Evolutionary conservation across 2,888 invertebrate species (phyloP).

Genomic region (Creontiades dilutus): DNA sequence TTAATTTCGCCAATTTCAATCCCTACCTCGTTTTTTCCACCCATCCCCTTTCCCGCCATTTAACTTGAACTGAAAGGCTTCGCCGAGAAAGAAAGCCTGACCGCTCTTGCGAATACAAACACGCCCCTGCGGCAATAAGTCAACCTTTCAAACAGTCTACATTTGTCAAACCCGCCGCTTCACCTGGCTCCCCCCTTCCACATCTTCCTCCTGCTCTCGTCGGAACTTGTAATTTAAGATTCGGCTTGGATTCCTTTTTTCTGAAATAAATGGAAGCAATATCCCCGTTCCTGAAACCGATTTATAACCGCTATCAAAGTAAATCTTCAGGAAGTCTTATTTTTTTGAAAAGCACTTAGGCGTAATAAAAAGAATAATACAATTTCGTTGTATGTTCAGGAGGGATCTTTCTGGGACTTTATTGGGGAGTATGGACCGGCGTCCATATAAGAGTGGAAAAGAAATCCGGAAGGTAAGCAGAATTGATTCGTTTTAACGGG

Average conservation of each 20-base stretch:
- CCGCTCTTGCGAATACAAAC: conserved; percentile 36
- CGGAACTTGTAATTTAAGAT: conserved; percentile 36
- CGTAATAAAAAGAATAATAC: neutral
- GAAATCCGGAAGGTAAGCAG: too few relatives aligned
- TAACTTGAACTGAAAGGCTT: conserved; percentile 2
- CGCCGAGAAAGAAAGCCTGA: neutral
- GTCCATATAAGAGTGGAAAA: too few relatives aligned
- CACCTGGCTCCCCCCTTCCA: neutral
- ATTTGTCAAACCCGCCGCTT: conserved; percentile 21
- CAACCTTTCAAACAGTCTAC: conserved; percentile 30
- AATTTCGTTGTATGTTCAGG: too few relatives aligned
- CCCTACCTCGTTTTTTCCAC: neutral
- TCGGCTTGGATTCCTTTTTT: neutral
- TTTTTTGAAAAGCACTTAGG: neutral
- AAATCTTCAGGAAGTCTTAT: neutral
- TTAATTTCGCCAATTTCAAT: neutral
- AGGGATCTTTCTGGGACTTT: too few relatives aligned
- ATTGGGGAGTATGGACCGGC: too few relatives aligned
- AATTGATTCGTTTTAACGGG: too few relatives aligned
- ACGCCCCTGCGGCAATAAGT: neutral
- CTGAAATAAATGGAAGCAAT: conserved; percentile 10
- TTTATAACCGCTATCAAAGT: conserved; percentile 6
- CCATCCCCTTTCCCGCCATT: conserved; percentile 3
- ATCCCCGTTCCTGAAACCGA: neutral
- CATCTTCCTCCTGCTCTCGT: neutral